Evolutionary conservation across 2,797 vertebrate species (phyloP).

Genomic region (Brachyalestes nurse): DNA sequence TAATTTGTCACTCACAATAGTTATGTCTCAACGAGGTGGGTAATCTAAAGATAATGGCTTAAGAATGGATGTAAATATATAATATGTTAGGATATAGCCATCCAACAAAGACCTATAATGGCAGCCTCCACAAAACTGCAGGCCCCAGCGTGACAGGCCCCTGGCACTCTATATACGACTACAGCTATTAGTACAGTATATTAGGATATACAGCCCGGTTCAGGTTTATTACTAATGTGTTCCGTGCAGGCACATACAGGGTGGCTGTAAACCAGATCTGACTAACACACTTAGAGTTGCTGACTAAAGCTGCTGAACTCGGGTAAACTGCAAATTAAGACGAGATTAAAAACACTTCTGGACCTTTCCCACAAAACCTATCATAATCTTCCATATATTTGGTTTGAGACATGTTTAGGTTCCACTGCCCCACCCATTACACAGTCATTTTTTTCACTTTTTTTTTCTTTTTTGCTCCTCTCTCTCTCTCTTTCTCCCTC

Average conservation of each 20-base stretch:
- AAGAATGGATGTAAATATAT: too few relatives aligned
- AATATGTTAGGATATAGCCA: too few relatives aligned
- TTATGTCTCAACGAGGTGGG: too few relatives aligned
- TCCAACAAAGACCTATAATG: too few relatives aligned
- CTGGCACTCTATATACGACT: background rate
- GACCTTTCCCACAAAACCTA: background rate
- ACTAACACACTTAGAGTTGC: slow-evolving; percentile 1
- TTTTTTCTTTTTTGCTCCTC: background rate
- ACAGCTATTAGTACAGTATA: too few relatives aligned
- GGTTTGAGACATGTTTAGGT: background rate
- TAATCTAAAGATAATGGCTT: too few relatives aligned
- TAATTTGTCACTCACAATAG: too few relatives aligned
- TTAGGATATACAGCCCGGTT: background rate
- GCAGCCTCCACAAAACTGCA: background rate
- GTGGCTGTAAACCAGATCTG: background rate
- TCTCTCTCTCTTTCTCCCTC: background rate
- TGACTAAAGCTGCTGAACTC: background rate
- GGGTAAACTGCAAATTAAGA: background rate
- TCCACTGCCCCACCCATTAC: background rate
- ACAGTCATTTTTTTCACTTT: background rate
- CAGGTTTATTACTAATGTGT: slow-evolving; percentile 9
- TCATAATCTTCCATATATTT: background rate
- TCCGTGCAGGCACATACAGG: background rate
- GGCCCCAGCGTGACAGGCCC: background rate
- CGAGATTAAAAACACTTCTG: background rate